Conservation (phyloP, 1,140 invertebrate genomes). For the Chelonus insularis region DNA sequence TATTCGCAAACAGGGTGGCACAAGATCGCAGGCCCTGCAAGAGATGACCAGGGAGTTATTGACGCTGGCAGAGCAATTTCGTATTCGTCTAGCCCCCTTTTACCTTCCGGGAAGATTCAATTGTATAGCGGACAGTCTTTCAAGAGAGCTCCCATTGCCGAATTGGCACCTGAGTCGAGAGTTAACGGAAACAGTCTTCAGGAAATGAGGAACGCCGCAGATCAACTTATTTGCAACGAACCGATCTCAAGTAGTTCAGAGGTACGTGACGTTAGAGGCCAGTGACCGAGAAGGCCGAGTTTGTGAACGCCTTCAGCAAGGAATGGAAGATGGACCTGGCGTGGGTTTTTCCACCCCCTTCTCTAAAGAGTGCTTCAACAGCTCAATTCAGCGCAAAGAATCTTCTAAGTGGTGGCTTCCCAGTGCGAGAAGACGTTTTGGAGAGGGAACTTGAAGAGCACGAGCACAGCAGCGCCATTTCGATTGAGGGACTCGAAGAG, state of each 20-base stretch:
- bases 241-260: conserved; percentile 23
- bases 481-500: background rate
- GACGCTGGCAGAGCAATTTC: conserved; percentile 8
- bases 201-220: conserved; percentile 25
- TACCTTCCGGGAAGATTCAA: conserved; percentile 35
- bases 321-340: conserved; percentile 6
- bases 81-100: conserved; percentile 25
- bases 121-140: conserved; percentile 33
- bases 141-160: conserved; percentile 20
- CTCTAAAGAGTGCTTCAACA: conserved; percentile 35
- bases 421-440: conserved; percentile 46
- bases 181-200: conserved; percentile 22
- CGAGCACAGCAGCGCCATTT: background rate
- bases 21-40: conserved; percentile 24
- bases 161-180: conserved; percentile 31
- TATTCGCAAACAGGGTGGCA: conserved; percentile 36
- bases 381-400: conserved; percentile 31
- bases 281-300: conserved; percentile 13
- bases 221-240: conserved; percentile 31
- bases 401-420: conserved; percentile 36
- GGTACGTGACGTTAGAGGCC: conserved; percentile 22
- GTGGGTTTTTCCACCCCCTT: conserved; percentile 28
- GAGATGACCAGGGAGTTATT: conserved; percentile 23
- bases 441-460: conserved; percentile 39
- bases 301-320: conserved; percentile 19